phyloP scores from a whole-genome alignment of 2,797 vertebrate genomes.

The Psittacula echo region DNA sequence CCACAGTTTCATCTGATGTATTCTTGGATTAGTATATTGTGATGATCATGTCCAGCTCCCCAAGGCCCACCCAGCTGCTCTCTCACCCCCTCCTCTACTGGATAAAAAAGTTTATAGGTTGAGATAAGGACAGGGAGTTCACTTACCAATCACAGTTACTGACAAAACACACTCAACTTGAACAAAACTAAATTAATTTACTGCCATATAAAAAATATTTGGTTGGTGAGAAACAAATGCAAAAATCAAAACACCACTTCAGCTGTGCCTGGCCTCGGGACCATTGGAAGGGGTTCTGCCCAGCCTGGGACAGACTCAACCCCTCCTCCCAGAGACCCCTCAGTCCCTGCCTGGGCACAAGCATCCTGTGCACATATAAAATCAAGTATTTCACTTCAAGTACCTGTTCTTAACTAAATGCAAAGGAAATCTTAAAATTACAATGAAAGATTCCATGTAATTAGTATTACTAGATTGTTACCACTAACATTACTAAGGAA shows the following conservation, averaged over 20 bases:
- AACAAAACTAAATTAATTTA: not conserved
- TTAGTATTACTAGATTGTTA: not conserved
- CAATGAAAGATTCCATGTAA: not conserved
- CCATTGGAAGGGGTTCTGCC: not conserved
- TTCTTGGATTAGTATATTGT: not conserved
- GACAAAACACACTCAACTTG: not conserved
- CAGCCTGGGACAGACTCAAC: not conserved
- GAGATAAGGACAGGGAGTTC: not conserved
- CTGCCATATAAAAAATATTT: not conserved
- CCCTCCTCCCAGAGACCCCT: not conserved
- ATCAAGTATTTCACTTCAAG: not conserved
- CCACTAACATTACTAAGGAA: not conserved
- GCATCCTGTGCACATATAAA: not conserved
- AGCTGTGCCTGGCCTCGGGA: not conserved
- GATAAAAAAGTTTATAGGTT: not conserved
- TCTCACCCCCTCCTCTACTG: not conserved
- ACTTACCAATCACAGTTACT: not conserved
- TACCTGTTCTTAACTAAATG: not conserved
- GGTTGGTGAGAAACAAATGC: not conserved
- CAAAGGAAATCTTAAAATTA: not conserved
- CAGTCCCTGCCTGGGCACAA: accelerated
- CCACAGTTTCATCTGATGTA: not conserved
- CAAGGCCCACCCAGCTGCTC: accelerated
- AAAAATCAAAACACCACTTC: not conserved
- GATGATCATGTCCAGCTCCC: not conserved